Base-by-base conservation (phyloP, 2,797 vertebrate genomes). In the Fringilla coelebs region DNA sequence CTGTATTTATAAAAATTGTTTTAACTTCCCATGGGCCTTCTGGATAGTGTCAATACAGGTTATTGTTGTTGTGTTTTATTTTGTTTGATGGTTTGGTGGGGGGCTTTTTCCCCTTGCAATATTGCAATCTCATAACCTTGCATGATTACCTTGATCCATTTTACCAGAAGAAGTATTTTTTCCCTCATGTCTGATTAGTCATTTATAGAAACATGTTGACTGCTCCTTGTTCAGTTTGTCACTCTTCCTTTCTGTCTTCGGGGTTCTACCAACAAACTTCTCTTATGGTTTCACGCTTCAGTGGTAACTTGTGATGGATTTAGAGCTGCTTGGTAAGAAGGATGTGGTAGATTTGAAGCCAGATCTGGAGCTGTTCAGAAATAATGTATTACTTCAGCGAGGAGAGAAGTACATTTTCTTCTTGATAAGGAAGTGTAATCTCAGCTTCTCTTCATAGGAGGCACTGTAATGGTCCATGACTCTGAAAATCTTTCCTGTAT, bases 281-380 rank as follows among this genome's bases (percentile, higher is more conserved):
- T 85, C 18, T 62, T 21, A 28, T 3, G 0, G 1, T 67, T 75
- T 57, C 24, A 34, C 36, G 34, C 73, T 75, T 84, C 49, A 68
- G 25, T 51, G 74, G 68, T 57, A 79, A 45, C 60, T 90, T 57
- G 16, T 74, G 74, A 66, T 70, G 43, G 31, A 79, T 92, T 79
- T 82, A 60, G 67, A 81, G 40, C 60, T 93, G 13, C 40, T 82
- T 76, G 60, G 41, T 63, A 38, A 71, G 61, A 94, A 32, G 45
- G 26, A 71, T 77, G 61, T 58, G 60, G 49, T 46, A 82, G 41
- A 77, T 86, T 80, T 71, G 43, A n/a, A 78, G 28, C 51, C 54
- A 79, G 61, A 67, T 84, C 65, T 67, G 77, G 63, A 92, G 46
- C 43, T 68, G 34, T 40, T 73, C 71, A 76, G 67, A 61, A 81